Conservation (phyloP, 2,113 vertebrate genomes). For the Microtus ochrogaster region DNA sequence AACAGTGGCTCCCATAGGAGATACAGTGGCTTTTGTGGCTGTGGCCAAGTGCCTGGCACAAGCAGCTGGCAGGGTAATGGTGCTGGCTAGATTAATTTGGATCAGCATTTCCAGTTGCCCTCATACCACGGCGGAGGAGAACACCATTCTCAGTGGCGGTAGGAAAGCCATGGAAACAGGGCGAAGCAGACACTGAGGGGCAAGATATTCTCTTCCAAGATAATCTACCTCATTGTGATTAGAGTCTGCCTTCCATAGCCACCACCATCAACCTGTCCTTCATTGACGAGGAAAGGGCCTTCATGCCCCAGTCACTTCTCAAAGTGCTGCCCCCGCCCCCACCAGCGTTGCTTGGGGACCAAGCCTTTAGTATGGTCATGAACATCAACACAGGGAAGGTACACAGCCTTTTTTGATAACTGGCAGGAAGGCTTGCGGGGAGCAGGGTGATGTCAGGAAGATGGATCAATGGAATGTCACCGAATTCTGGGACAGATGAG, state of each 20-base stretch:
- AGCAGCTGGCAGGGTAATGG: not conserved
- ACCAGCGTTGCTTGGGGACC: too few species aligned
- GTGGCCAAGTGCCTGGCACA: not conserved
- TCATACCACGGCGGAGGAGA: not conserved
- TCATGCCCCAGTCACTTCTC: not conserved
- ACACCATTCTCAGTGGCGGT: not conserved
- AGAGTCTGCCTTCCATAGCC: not conserved
- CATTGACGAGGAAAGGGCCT: not conserved
- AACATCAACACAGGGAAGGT: not conserved
- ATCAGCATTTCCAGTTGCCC: too few species aligned
- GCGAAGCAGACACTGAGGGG: not conserved
- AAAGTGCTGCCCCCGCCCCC: not conserved
- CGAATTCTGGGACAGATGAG: not conserved
- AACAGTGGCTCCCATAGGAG: too few species aligned
- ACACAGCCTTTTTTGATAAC: not conserved
- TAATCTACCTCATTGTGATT: not conserved
- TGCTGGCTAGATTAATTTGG: not conserved
- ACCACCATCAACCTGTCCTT: not conserved
- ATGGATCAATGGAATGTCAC: too few species aligned
- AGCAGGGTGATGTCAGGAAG: not conserved
- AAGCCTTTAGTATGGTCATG: not conserved
- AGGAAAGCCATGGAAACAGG: too few species aligned
- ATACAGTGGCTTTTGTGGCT: accelerated
- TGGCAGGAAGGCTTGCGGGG: not conserved
- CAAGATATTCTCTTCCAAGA: not conserved